A percentile compares a stretch with the other conserved stretches of the same genome.
Conservation (phyloP, 2,113 vertebrate genomes). For the Chloroceryle aenea region DNA sequence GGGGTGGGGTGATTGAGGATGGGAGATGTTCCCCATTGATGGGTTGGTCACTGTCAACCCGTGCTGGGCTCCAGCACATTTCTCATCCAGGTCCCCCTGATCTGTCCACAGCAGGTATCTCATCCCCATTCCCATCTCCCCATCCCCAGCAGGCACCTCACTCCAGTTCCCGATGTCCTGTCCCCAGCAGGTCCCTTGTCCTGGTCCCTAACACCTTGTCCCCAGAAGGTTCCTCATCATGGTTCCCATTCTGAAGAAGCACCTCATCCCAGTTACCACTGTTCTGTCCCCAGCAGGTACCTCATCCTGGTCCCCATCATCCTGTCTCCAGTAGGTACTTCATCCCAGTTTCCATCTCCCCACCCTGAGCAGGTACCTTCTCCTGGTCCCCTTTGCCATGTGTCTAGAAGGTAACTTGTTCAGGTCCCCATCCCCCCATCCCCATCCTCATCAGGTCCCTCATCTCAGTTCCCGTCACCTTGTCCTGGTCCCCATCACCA, state of each 20-base stretch:
- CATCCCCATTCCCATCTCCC: background rate
- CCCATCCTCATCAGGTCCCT: too few species aligned
- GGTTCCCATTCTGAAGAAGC: too few species aligned
- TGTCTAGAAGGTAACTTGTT: too few species aligned
- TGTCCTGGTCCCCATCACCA: background rate
- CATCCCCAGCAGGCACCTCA: background rate
- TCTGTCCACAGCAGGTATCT: background rate
- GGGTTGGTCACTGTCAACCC: accelerated
- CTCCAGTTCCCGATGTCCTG: background rate
- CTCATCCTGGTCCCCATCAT: background rate
- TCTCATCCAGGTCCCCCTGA: accelerated
- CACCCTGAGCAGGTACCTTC: too few species aligned
- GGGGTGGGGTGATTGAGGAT: background rate
- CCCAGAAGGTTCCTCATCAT: background rate
- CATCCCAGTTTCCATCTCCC: too few species aligned
- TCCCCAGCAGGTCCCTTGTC: background rate
- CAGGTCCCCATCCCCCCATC: too few species aligned
- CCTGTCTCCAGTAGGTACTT: background rate
- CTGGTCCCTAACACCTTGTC: background rate
- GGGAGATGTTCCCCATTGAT: background rate
- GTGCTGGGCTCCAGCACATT: accelerated
- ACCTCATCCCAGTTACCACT: too few species aligned
- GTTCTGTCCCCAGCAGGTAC: background rate
- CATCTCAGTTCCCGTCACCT: too few species aligned
- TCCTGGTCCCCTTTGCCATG: background rate